Evolutionary conservation across 92 coral and sea anemone species (phyloP).

Genomic region (Desmophyllum pertusum): DNA sequence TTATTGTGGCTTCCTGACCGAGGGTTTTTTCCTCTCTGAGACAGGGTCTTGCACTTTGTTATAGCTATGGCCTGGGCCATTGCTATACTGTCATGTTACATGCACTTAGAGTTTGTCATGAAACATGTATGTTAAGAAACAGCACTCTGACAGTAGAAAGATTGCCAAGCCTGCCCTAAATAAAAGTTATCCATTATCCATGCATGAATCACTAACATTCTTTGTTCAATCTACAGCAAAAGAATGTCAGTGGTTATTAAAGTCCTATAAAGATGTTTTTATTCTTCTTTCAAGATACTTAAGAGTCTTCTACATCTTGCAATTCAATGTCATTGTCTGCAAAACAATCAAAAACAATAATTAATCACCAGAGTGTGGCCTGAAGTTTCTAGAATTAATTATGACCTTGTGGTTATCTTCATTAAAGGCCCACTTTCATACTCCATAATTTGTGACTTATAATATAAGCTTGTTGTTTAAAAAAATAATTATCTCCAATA

Average conservation of each 20-base stretch:
- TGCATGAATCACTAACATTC: conserved; percentile 2
- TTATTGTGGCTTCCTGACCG: not conserved
- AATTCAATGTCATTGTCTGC: conserved; percentile 23
- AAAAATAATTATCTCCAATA: no score
- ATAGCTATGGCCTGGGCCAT: not conserved
- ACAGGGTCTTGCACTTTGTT: not conserved
- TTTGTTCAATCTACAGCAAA: conserved; percentile 11
- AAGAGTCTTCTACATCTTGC: conserved; percentile 33
- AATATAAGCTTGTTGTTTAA: no score
- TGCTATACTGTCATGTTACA: not conserved
- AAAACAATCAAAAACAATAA: not conserved
- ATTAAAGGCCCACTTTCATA: no score
- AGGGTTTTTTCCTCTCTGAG: not conserved
- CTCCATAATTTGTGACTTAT: no score
- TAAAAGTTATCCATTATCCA: not conserved
- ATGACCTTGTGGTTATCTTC: no score
- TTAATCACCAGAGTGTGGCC: not conserved
- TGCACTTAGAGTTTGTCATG: not conserved
- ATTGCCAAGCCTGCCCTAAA: not conserved
- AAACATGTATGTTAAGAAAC: not conserved
- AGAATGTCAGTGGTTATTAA: not conserved
- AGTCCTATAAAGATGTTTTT: not conserved
- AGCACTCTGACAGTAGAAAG: not conserved
- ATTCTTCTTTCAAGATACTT: not conserved
- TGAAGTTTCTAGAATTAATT: not conserved